phyloP scores from a whole-genome alignment of 37 sponge, comb jelly and placozoan genomes.

The Cliona cf. orientalis region DNA sequence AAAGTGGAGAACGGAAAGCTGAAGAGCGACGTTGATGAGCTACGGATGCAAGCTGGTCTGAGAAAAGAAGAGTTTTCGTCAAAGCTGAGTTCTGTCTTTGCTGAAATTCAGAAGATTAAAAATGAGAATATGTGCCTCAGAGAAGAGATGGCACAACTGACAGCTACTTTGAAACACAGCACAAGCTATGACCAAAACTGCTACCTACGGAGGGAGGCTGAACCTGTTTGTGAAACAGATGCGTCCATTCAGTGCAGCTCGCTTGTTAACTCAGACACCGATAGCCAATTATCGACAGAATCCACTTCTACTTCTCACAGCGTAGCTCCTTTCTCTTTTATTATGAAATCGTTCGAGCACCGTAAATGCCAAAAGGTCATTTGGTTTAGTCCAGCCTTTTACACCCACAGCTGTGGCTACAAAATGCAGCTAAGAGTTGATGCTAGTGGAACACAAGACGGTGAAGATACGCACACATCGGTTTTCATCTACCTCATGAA shows the following conservation, averaged over 20 bases:
- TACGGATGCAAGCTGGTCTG: background rate
- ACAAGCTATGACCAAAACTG: too few species aligned
- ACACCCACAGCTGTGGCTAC: constrained; percentile 20
- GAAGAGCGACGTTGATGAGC: background rate
- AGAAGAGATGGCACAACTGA: too few species aligned
- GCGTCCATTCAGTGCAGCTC: too few species aligned
- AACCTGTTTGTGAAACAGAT: too few species aligned
- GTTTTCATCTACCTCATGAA: constrained; percentile 8
- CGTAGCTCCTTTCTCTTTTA: background rate
- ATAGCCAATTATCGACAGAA: too few species aligned
- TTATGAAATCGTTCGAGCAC: background rate
- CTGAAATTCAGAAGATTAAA: background rate
- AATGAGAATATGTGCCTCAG: background rate
- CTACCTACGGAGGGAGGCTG: too few species aligned
- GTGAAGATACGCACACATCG: constrained; percentile 16
- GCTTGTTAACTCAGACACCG: too few species aligned
- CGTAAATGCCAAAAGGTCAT: background rate
- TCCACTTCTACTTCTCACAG: background rate
- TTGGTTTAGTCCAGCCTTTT: constrained; percentile 22
- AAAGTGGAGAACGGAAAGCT: background rate
- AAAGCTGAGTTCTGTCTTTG: too few species aligned
- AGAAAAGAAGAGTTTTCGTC: too few species aligned
- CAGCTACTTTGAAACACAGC: too few species aligned
- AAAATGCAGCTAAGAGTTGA: constrained; percentile 18
- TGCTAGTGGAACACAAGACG: constrained; percentile 2